A percentile compares a stretch with the other conserved stretches of the same genome.
Conservation (phyloP, 2,113 vertebrate genomes). For the Dromaius novaehollandiae region DNA sequence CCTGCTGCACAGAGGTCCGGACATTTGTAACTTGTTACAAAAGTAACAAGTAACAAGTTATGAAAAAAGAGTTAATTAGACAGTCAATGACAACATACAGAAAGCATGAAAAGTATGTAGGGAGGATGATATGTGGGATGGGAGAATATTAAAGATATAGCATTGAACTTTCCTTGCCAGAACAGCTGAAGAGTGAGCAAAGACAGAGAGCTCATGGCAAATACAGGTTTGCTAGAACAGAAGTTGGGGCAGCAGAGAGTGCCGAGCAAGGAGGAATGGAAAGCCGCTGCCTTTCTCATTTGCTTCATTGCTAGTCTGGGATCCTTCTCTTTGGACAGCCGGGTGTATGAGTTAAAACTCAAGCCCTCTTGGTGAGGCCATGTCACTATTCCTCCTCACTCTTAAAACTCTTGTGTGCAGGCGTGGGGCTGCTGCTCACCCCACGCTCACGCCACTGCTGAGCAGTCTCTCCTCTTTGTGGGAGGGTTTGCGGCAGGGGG, state of each 20-base stretch:
- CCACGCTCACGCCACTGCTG: fast-evolving
- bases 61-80: not conserved
- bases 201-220: not conserved
- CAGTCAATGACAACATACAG: not conserved
- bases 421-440: not conserved
- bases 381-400: not conserved
- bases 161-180: not conserved
- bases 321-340: not conserved
- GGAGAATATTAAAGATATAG: not conserved
- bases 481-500: not conserved
- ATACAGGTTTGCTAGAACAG: not conserved
- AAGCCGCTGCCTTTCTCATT: not conserved
- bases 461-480: not conserved
- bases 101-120: not conserved
- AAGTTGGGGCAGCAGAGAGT: not conserved
- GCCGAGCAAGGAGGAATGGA: not conserved
- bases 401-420: not conserved
- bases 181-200: not conserved
- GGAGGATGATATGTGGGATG: not conserved
- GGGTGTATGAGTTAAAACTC: fast-evolving
- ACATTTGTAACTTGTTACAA: not conserved
- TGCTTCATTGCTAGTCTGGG: not conserved
- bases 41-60: not conserved
- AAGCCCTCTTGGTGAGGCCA: not conserved
- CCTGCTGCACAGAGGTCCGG: not conserved